Base-by-base conservation (phyloP, 1,140 invertebrate species). In the Oryzaephilus surinamensis region DNA sequence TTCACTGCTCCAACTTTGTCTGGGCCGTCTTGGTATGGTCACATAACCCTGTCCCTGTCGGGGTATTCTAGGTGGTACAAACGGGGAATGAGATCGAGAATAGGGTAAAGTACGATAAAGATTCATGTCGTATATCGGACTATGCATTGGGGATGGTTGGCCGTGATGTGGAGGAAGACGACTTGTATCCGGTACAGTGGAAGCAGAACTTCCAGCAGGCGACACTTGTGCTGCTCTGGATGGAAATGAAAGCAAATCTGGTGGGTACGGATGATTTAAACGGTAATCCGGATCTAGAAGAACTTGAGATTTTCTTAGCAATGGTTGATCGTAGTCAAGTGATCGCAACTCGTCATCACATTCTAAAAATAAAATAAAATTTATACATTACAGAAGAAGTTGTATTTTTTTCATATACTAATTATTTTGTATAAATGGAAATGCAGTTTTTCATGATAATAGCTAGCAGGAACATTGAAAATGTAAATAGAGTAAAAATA, bases 21-120 rank as follows among this genome's bases (percentile, higher is more conserved):
- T 67, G 0, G 85, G 86, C 52, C 85, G 66, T 40, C 87, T 70
- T 0, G 87, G 86, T 37, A 92, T 84, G 4, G 85, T 89, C 6
- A 87, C 82, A 54, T 87, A 88, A n/a, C 60, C 54, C 11, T 57
- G 77, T 35, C 80, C 69, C n/a, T 79, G 73, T 29, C 80, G 70
- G 65, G 39, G 63, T 69, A 43, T 15, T 6, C 45, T 36, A 8
- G 41, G 36, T 18, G 39, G 41, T 6, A 51, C 70, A 52, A 84
- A 86, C 0, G 82, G 81, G 0, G 80, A 79, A 23, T 77, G 75
- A 12, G 77, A 80, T 24, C 79, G 70, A 8, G 78, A 80, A 51
- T 81, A 77, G 1, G 80, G 79, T 28, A 84, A 50, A 1, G 79
- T 83, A 43, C 77, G 74, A 56, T 76, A 79, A 0, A 70, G 41